A percentile compares a stretch with the other conserved stretches of the same genome.
Conservation (phyloP, 2,113 vertebrate genomes). For the Blennius ocellaris region DNA sequence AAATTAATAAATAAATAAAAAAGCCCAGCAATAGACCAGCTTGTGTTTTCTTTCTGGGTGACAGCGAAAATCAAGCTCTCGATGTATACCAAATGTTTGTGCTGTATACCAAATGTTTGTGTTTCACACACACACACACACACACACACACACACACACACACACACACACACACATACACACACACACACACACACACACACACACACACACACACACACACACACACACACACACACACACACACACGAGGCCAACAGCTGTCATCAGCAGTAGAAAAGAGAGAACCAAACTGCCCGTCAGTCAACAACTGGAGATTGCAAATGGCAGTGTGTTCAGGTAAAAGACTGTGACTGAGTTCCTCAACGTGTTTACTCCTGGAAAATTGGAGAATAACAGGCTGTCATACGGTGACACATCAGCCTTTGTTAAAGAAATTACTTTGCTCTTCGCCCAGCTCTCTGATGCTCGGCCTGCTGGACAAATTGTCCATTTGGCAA, state of each 20-base stretch:
- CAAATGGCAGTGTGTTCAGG: constrained; percentile 67
- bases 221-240: constrained; percentile 9
- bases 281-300: constrained; percentile 37
- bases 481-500: constrained; percentile 75
- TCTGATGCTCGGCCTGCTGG: constrained; percentile 62
- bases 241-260: constrained; percentile 26
- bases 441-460: constrained; percentile 59
- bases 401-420: constrained; percentile 75
- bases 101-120: too few relatives aligned
- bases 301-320: constrained; percentile 62
- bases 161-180: constrained; percentile 5
- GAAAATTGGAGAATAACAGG: constrained; percentile 75
- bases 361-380: constrained; percentile 62
- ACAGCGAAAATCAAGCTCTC: not conserved
- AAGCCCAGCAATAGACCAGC: too few relatives aligned
- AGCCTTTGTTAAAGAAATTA: constrained; percentile 79
- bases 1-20: too few relatives aligned
- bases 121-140: too few relatives aligned
- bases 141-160: too few relatives aligned
- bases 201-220: constrained; percentile 17
- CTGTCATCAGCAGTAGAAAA: constrained; percentile 39
- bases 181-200: constrained; percentile 21
- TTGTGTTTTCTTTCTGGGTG: too few relatives aligned
- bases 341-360: constrained; percentile 67
- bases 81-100: not conserved